Percentiles rank a stretch among this genome's conserved stretches.
phyloP scores from a whole-genome alignment of 2,797 vertebrate genomes.

The Enteromius mattozi region DNA sequence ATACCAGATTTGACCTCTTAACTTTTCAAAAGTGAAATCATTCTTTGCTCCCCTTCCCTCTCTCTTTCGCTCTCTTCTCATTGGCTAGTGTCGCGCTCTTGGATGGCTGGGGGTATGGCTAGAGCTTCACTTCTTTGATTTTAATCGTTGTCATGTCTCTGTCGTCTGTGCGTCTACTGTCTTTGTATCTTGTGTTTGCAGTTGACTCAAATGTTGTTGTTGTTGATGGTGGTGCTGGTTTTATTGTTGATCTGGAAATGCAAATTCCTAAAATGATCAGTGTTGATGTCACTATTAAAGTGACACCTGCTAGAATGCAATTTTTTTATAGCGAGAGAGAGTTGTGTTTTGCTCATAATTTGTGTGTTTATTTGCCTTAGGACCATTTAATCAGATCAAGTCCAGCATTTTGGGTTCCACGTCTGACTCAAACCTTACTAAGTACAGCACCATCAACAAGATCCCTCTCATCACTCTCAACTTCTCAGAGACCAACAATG shows the following conservation, averaged over 20 bases:
- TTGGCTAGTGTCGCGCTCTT: conserved; percentile 82
- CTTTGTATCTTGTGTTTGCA: conserved; percentile 30
- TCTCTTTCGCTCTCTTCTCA: conserved; percentile 66
- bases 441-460: conserved; percentile 99
- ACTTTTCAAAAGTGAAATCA: conserved; percentile 50
- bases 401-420: conserved; percentile 97
- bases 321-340: neutral
- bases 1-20: conserved; percentile 49
- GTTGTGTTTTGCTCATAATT: neutral
- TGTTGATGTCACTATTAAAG: neutral
- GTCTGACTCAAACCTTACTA: conserved; percentile 97
- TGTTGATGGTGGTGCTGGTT: conserved; percentile 36
- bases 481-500: conserved; percentile 94
- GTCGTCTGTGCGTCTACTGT: conserved; percentile 41
- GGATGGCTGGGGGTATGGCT: conserved; percentile 93
- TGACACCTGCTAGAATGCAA: neutral
- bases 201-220: conserved; percentile 12
- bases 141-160: conserved; percentile 53
- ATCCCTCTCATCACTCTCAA: conserved; percentile 98
- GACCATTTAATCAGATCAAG: conserved; percentile 97
- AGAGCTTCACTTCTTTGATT: conserved; percentile 80
- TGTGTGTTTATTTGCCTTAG: conserved; percentile 70
- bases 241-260: conserved; percentile 3
- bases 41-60: conserved; percentile 58
- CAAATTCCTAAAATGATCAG: neutral